Evolutionary conservation across 2,113 vertebrate genomes (phyloP), one percentile per base, ranked within the genome.

Genomic region (Podarcis cretensis): DNA sequence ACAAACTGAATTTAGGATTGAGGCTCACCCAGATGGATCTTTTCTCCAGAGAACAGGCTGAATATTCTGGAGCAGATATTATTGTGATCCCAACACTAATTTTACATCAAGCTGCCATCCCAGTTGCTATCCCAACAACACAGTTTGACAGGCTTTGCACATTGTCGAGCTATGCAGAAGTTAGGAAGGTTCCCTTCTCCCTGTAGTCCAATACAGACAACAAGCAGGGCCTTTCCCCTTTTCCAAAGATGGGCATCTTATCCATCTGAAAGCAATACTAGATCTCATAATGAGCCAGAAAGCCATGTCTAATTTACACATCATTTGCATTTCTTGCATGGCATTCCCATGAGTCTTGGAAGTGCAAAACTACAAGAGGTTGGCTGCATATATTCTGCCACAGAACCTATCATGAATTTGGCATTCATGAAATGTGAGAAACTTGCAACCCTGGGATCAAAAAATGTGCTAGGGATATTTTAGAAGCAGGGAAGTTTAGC

Each of bases 81-180:
- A 93, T 90, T 96, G 94, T 94, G 6, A 23, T 89, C 91, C 90
- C 94, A 79, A 48, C 69, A 92, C 89, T 16, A 32, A 35, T 90
- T 81, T 81, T 89, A 82, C 81, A 92, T 84, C 0, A 32, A 92
- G 95, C 87, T 94, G 92, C 95, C 85, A 90, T 85, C 92, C 90
- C 92, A 88, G 94, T 95, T 96, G 95, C 91, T 94, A 73, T 94
- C 94, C 94, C 95, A 93, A 95, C 92, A 94, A 91, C 85, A 88
- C 66, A 93, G 25, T 87, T 89, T 87, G 35, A 84, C 59, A 32
- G 76, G 93, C 91, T 87, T 90, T 3, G 16, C 77, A 94, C 92
- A 35, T 87, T 91, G 92, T 91, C 87, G 69, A 32, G 84, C 54
- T 48, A 92, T 83, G 80, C 65, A 91, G 83, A 76, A 85, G 69